phyloP scores from a whole-genome alignment of 2,797 vertebrate species.

The Sebastes kiyomatsui region DNA sequence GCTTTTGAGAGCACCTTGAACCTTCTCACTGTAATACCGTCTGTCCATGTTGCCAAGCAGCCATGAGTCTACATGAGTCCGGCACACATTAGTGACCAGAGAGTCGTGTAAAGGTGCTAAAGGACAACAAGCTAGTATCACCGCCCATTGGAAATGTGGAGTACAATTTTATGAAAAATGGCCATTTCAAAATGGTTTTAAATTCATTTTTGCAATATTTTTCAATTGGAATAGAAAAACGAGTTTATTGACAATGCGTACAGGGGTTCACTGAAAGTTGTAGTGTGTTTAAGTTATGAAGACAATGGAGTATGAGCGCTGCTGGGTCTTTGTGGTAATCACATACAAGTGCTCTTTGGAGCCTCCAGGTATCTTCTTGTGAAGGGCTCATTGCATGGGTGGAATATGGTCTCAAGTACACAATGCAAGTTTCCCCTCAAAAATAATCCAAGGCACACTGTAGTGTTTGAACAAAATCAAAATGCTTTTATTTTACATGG shows the following conservation, averaged over 20 bases:
- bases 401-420: too few species aligned
- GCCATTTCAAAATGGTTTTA: neutral
- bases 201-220: neutral
- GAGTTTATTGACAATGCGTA: neutral
- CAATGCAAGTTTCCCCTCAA: too few species aligned
- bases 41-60: constrained; percentile 51
- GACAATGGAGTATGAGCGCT: too few species aligned
- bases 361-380: too few species aligned
- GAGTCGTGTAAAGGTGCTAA: constrained; percentile 5
- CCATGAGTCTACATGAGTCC: constrained; percentile 20
- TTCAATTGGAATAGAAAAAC: neutral
- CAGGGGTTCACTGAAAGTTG: neutral
- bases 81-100: neutral
- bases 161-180: neutral
- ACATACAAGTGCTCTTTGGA: too few species aligned
- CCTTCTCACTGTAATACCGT: constrained; percentile 52
- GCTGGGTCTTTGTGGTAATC: too few species aligned
- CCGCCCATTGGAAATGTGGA: neutral
- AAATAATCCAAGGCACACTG: too few species aligned
- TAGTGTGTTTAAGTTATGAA: neutral
- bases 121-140: constrained; percentile 1
- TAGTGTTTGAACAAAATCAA: too few species aligned
- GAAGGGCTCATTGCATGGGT: too few species aligned
- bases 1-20: constrained; percentile 73
- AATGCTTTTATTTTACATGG: too few species aligned